Conservation (phyloP, 2,797 vertebrate genomes). For the Glyptemys insculpta region DNA sequence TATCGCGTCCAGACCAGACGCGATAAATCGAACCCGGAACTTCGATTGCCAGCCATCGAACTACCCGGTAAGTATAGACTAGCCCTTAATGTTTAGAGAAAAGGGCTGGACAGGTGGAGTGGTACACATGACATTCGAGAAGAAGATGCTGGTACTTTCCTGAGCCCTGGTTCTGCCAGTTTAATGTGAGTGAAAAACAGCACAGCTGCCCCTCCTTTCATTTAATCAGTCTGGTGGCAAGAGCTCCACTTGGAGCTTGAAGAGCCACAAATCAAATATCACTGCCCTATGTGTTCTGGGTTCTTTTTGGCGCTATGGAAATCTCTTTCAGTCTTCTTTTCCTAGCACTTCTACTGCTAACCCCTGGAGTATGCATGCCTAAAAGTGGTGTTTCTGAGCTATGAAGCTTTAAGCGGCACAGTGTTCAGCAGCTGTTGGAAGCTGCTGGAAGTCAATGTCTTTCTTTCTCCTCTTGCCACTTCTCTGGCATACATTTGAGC, state of each 20-base stretch:
- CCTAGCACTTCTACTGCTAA: not conserved
- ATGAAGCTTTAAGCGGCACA: not conserved
- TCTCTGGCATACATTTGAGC: conserved; percentile 19
- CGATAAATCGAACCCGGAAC: no score
- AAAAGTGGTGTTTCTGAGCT: not conserved
- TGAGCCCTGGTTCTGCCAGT: not conserved
- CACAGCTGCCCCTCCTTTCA: not conserved
- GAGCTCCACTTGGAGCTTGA: not conserved
- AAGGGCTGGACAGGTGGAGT: fast-evolving
- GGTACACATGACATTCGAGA: not conserved
- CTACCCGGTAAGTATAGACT: no score
- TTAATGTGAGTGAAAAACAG: not conserved
- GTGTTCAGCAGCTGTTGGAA: conserved; percentile 50
- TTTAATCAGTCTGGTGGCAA: not conserved
- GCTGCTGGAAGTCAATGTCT: conserved; percentile 40
- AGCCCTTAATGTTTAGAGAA: not conserved
- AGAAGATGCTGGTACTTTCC: not conserved
- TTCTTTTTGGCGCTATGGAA: conserved; percentile 29
- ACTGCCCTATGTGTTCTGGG: fast-evolving
- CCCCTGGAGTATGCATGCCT: not conserved
- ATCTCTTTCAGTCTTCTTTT: not conserved
- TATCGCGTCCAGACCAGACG: no score
- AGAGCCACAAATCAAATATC: not conserved
- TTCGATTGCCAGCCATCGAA: no score
- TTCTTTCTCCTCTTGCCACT: conserved; percentile 22